These are phyloP conservation scores for Pseudopipra pipra DNA, from an alignment of 2,113 vertebrate species.

Conservation along the genomic window DNA sequence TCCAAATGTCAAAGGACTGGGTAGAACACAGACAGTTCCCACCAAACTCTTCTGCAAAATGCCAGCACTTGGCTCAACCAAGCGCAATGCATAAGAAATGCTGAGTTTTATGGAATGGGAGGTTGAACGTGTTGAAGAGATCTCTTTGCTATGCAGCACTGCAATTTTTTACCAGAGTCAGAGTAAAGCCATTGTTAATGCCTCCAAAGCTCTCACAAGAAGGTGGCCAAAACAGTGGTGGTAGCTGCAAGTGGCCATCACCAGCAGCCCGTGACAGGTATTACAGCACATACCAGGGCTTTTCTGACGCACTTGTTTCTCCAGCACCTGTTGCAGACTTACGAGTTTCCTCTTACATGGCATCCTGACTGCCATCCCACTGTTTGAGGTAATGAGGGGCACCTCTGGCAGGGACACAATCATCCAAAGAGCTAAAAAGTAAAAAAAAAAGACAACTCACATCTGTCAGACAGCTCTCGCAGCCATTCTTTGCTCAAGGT, in stretches of 20 bases:
- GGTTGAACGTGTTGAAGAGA: neutral
- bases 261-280: neutral
- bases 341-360: neutral
- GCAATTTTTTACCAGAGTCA: neutral
- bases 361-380: neutral
- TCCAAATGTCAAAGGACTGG: neutral
- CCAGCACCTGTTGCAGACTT: neutral
- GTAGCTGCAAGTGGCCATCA: neutral
- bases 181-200: neutral
- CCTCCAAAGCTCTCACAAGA: neutral
- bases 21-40: neutral
- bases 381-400: neutral
- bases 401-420: neutral
- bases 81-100: neutral
- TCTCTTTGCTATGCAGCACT: neutral
- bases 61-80: neutral
- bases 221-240: neutral
- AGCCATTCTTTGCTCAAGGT: neutral
- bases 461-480: neutral
- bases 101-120: neutral
- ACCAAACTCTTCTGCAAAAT: neutral
- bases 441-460: neutral
- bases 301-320: neutral
- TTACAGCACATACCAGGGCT: neutral
- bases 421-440: neutral